Conservation (phyloP, 2,888 invertebrate species). For the Marasmarcha lunaedactyla region DNA sequence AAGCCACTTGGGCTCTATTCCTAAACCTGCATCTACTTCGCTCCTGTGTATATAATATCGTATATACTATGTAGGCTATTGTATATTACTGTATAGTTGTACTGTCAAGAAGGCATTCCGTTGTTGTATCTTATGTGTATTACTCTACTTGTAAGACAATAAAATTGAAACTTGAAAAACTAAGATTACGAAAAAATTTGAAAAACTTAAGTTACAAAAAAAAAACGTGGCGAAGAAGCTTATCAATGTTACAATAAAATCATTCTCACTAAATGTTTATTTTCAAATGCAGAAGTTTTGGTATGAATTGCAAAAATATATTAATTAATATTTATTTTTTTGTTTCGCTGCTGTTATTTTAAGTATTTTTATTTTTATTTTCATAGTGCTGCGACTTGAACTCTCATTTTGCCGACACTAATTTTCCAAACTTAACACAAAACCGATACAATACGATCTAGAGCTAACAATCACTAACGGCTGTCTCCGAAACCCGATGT, state of each 20-base stretch:
- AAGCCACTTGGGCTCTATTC: too few species aligned
- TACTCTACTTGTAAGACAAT: slow-evolving; percentile 64
- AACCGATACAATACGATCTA: slow-evolving; percentile 25
- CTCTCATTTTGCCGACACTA: slow-evolving; percentile 54
- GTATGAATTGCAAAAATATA: slow-evolving; percentile 65
- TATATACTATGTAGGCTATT: slow-evolving; percentile 49
- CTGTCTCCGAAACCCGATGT: slow-evolving; percentile 43
- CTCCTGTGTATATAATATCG: slow-evolving; percentile 20
- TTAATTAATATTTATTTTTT: slow-evolving; percentile 25
- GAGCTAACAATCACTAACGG: slow-evolving; percentile 53
- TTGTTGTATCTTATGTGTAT: slow-evolving; percentile 52
- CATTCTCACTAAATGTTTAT: slow-evolving; percentile 50
- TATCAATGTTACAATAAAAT: slow-evolving; percentile 30
- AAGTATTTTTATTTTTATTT: slow-evolving; percentile 12
- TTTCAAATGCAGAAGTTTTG: slow-evolving; percentile 67
- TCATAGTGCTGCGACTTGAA: slow-evolving; percentile 28
- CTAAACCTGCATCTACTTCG: too few species aligned
- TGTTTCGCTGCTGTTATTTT: slow-evolving; percentile 43
- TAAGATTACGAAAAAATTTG: slow-evolving; percentile 49
- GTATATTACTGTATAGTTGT: slow-evolving; percentile 46
- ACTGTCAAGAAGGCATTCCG: slow-evolving; percentile 69
- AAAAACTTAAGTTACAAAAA: slow-evolving; percentile 33
- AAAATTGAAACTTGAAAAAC: slow-evolving; percentile 37
- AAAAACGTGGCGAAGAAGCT: slow-evolving; percentile 22
- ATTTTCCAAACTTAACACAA: slow-evolving; percentile 56